Base-by-base conservation (phyloP, 1,140 invertebrate genomes). In the Metaphire vulgaris region DNA sequence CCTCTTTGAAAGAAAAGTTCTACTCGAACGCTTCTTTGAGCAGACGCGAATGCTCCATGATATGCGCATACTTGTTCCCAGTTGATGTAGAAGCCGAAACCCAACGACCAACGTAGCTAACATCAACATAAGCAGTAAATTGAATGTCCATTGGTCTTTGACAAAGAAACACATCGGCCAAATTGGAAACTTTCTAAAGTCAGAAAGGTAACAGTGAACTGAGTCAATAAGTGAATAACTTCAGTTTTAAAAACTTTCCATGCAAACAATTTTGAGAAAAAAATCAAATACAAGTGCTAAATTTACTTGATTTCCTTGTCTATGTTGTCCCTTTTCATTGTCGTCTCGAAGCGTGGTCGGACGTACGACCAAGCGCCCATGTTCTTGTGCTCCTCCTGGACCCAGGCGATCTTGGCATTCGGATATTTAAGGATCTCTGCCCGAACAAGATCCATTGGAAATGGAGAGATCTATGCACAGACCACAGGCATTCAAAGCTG, bases 381-480 rank as follows among this genome's bases (percentile, higher is more conserved):
- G 87, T 99, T 99, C 88, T 99, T 99, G 87, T 97, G 96, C 86
- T 99, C 97, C 88, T 99, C 98, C 88, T 99, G 98, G 74, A 91
- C 90, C 95, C 96, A 99, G 32, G 91, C 84, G 6, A 99, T 83
- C 81, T 93, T 90, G 1, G 97, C 97, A 85, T 95, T 92, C 1
- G 93, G 90, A 87, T 99, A 99, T 84, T 95, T 94, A 56, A 90
- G 90, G 80, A 93, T 90, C 88, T 99, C 95, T 71, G 91, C 88
- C 85, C 93, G 94, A 32, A 99, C 89, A 81, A 97, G 87, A 87
- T 99, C 98, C 86, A 94, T 98, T 41, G 98, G 98, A 91, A 99
- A 99, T 69, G 97, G 97, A 74, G 93, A 93, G 80, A 99, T 91
- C 91, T 96, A n/a, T n/a, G n/a, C n/a, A n/a, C n/a, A n/a, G n/a